A percentile compares a stretch with the other conserved stretches of the same genome.
Conservation (phyloP, 2,888 invertebrate genomes). For the Scotopteryx bipunctaria region DNA sequence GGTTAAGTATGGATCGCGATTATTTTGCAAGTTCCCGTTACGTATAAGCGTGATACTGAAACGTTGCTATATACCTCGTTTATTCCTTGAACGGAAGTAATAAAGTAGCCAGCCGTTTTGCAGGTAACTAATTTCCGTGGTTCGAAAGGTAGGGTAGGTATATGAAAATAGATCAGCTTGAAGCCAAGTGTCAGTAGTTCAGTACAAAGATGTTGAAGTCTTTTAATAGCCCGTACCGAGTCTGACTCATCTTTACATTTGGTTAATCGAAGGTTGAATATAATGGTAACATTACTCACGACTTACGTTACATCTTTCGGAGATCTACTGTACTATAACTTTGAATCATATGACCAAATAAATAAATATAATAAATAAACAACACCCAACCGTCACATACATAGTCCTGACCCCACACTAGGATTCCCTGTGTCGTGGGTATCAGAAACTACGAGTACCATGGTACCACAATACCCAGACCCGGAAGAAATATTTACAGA, state of each 20-base stretch:
- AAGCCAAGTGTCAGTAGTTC: conserved; percentile 54
- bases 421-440: too few relatives aligned
- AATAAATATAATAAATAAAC: too few relatives aligned
- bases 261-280: conserved; percentile 72
- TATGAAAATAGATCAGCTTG: conserved; percentile 60
- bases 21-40: background rate
- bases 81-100: conserved; percentile 6
- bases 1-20: background rate
- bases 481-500: too few relatives aligned
- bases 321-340: conserved; percentile 12
- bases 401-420: too few relatives aligned
- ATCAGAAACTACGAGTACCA: too few relatives aligned
- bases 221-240: conserved; percentile 62
- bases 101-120: background rate
- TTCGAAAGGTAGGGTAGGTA: conserved; percentile 42
- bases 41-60: background rate
- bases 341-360: too few relatives aligned
- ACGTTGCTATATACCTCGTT: background rate
- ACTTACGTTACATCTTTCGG: conserved; percentile 21
- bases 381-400: too few relatives aligned
- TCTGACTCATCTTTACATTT: conserved; percentile 73
- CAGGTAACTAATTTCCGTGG: conserved; percentile 34
- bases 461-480: too few relatives aligned
- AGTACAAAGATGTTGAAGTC: conserved; percentile 61
- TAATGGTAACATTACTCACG: conserved; percentile 34